Percentiles rank a stretch among this genome's conserved stretches.
Evolutionary conservation across 2,113 vertebrate genomes (phyloP).

Genomic region (Hiodon tergisus): DNA sequence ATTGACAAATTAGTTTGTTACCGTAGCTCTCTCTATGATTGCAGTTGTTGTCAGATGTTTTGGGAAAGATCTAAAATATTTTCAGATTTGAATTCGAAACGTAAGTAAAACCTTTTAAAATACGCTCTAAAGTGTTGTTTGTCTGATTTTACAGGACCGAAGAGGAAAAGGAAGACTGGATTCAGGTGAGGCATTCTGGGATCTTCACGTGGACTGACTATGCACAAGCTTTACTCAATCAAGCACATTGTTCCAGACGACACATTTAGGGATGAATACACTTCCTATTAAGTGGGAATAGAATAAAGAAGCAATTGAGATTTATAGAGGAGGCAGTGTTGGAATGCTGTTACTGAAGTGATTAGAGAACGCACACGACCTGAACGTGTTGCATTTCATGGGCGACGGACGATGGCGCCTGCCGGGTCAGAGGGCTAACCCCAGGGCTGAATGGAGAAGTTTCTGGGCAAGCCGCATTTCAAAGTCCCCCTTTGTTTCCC

Average conservation of each 20-base stretch:
- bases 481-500: conserved; percentile 12
- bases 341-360: conserved; percentile 9
- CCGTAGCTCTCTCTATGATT: background rate
- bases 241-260: too few relatives aligned
- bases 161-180: conserved; percentile 93
- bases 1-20: too few relatives aligned
- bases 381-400: background rate
- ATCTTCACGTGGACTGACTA: background rate
- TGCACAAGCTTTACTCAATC: background rate
- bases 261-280: background rate
- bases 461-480: background rate
- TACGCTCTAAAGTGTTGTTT: background rate
- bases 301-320: conserved; percentile 9
- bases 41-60: background rate
- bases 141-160: conserved; percentile 73
- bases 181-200: conserved; percentile 67
- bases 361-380: background rate
- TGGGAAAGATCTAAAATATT: background rate
- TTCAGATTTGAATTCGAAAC: background rate
- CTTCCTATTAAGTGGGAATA: background rate
- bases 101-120: background rate
- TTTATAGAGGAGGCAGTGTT: background rate
- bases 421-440: background rate
- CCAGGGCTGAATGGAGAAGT: background rate
- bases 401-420: background rate